Conservation (phyloP, 2,888 invertebrate species). For the Drosophila ustulata region DNA sequence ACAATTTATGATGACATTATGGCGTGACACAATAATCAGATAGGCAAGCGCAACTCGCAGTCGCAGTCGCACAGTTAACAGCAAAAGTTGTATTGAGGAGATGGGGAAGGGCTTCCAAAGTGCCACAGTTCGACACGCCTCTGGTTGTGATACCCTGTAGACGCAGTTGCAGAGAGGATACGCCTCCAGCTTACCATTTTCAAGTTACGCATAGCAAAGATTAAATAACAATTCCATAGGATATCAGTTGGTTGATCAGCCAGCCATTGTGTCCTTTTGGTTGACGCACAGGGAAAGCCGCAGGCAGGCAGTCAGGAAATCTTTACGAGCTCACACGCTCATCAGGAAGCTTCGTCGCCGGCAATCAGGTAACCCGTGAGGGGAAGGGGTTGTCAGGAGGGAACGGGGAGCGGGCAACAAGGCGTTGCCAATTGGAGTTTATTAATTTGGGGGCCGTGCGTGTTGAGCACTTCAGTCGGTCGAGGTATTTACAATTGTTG, state of each 20-base stretch:
- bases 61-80: constrained; percentile 51
- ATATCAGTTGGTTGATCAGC: constrained; percentile 30
- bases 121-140: constrained; percentile 62
- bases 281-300: neutral
- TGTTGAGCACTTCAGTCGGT: constrained; percentile 58
- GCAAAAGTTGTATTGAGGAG: constrained; percentile 35
- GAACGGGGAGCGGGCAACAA: constrained; percentile 7
- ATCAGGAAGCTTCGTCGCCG: constrained; percentile 72
- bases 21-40: constrained; percentile 74
- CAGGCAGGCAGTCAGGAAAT: constrained; percentile 68
- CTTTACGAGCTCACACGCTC: constrained; percentile 78
- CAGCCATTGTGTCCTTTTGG: neutral
- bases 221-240: constrained; percentile 7
- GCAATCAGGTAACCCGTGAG: constrained; percentile 61
- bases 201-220: neutral
- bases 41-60: constrained; percentile 41
- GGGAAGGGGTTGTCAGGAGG: neutral
- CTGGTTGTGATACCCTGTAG: constrained; percentile 30
- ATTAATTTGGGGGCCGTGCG: constrained; percentile 77
- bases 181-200: no score
- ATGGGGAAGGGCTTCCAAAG: constrained; percentile 8
- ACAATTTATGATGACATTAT: constrained; percentile 81
- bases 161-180: neutral
- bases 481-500: constrained; percentile 80
- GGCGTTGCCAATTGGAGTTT: constrained; percentile 74